Percentiles rank a stretch among this genome's conserved stretches.
Conservation (phyloP, 2,113 vertebrate species). For the Glareola pratincola region DNA sequence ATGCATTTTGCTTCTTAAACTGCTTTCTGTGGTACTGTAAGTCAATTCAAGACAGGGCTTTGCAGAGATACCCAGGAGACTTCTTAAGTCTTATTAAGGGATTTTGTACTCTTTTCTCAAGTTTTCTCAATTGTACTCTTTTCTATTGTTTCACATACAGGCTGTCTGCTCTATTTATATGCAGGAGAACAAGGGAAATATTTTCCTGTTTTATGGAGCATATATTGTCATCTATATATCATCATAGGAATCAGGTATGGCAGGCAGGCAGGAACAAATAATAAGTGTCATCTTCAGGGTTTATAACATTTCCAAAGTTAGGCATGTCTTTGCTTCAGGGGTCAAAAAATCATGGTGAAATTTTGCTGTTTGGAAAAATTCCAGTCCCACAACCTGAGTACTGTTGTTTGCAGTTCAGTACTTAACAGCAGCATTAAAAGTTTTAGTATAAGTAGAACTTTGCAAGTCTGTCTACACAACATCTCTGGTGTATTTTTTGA, state of each 20-base stretch:
- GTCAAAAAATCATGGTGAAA: not conserved
- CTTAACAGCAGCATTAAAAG: not conserved
- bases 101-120: not conserved
- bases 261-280: not conserved
- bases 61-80: not conserved
- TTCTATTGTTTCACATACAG: not conserved
- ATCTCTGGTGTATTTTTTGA: not conserved
- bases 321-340: not conserved
- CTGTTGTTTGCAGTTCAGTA: not conserved
- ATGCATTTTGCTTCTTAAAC: not conserved
- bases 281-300: not conserved
- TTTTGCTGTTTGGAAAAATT: not conserved
- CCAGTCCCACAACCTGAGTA: not conserved
- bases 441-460: not conserved
- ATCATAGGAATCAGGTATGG: not conserved
- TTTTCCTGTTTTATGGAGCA: not conserved
- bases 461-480: not conserved
- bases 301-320: not conserved
- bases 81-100: not conserved
- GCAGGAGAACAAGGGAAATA: not conserved
- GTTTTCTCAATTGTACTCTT: not conserved
- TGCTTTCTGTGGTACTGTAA: not conserved
- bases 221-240: not conserved
- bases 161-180: not conserved
- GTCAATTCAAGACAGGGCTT: not conserved